Evolutionary conservation across 2,113 vertebrate species (phyloP).

Genomic region (Platichthys stellatus): DNA sequence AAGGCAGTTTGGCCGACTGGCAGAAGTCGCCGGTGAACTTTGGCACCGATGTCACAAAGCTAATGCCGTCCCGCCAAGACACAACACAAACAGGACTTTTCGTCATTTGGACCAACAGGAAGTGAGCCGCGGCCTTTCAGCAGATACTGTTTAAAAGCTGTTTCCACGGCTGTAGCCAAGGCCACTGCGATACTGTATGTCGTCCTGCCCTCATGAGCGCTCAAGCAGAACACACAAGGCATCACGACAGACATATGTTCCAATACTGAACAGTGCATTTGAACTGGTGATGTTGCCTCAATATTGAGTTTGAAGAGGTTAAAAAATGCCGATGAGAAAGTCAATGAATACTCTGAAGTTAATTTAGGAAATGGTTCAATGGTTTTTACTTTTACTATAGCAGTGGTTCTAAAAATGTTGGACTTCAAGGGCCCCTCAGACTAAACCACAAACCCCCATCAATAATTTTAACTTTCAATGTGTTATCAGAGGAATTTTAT

Average conservation of each 20-base stretch:
- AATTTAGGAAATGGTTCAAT: neutral
- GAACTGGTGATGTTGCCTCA: constrained; percentile 53
- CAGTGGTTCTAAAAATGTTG: neutral
- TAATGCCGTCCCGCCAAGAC: constrained; percentile 26
- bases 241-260: constrained; percentile 46
- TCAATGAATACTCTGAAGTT: too few relatives aligned
- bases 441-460: neutral
- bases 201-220: constrained; percentile 20
- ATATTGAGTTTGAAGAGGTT: constrained; percentile 30
- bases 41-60: constrained; percentile 44
- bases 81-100: constrained; percentile 11
- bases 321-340: neutral
- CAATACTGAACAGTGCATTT: constrained; percentile 38
- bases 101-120: neutral
- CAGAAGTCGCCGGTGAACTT: constrained; percentile 62
- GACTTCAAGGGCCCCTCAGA: neutral
- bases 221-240: constrained; percentile 54
- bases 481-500: neutral
- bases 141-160: constrained; percentile 17
- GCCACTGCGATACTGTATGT: constrained; percentile 7
- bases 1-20: constrained; percentile 53
- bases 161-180: constrained; percentile 12
- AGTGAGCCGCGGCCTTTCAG: constrained; percentile 4
- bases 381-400: neutral
- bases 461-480: neutral